phyloP scores from a whole-genome alignment of 2,113 vertebrate species.

The Hydrochoerus hydrochaeris region DNA sequence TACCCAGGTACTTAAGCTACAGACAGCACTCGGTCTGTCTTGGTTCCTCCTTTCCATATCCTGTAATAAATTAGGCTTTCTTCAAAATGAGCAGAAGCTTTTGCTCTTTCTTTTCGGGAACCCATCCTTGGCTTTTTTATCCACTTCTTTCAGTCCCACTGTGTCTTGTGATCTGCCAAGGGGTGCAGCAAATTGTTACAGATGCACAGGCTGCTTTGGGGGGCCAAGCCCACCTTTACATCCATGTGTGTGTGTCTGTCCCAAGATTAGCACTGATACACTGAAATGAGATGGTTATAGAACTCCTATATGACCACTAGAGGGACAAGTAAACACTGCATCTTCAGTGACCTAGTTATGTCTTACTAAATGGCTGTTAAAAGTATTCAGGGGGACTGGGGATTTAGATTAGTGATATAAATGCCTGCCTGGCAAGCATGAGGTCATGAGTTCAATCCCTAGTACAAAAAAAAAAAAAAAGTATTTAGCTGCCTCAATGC shows the following conservation, averaged over 20 bases:
- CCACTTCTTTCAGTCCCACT: background rate
- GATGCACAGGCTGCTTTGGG: background rate
- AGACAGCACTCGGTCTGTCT: background rate
- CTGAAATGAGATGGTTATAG: background rate
- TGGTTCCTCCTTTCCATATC: background rate
- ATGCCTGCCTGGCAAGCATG: no score
- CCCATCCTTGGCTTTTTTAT: background rate
- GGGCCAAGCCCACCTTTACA: background rate
- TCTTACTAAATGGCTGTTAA: background rate
- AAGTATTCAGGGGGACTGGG: background rate
- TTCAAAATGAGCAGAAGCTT: background rate
- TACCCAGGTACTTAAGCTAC: background rate
- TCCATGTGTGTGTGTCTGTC: background rate
- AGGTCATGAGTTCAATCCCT: no score
- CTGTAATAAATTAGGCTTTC: background rate
- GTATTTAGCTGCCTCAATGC: background rate
- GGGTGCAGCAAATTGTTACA: background rate
- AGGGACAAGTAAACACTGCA: background rate
- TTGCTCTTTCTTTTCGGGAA: slow-evolving; percentile 21
- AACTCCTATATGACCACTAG: background rate
- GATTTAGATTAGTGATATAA: no score
- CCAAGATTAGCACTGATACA: background rate
- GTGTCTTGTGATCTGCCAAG: background rate
- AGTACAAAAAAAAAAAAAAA: background rate
- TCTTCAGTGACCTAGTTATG: slow-evolving; percentile 22